A percentile compares a stretch with the other conserved stretches of the same genome.
phyloP scores from a whole-genome alignment of 2,113 vertebrate genomes.

The Struthidea cinerea region DNA sequence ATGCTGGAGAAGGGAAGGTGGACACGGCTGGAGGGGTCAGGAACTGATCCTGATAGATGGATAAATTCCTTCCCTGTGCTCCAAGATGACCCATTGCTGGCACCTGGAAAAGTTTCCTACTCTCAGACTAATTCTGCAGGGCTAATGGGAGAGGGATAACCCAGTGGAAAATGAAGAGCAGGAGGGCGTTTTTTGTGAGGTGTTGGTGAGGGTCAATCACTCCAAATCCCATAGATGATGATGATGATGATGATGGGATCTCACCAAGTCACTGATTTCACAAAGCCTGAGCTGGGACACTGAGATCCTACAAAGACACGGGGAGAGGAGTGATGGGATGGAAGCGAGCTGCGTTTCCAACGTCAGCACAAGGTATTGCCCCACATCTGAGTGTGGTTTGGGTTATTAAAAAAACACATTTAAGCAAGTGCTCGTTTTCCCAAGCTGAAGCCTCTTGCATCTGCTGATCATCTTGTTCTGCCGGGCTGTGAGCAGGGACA shows the following conservation, averaged over 20 bases:
- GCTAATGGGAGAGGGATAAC: not conserved
- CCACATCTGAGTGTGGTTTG: too few species aligned
- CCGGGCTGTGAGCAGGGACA: not conserved
- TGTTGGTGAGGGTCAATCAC: not conserved
- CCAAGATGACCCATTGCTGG: not conserved
- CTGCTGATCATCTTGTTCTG: not conserved
- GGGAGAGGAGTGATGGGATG: not conserved
- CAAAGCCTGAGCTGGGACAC: not conserved
- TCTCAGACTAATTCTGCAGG: not conserved
- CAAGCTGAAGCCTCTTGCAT: not conserved
- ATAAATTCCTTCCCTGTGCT: not conserved
- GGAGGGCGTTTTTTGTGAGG: not conserved
- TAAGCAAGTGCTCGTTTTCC: not conserved
- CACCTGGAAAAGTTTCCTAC: not conserved
- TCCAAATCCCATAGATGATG: not conserved
- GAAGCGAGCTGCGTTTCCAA: fast-evolving
- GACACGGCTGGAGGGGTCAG: not conserved
- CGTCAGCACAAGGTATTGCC: not conserved
- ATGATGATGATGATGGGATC: not conserved
- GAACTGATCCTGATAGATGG: not conserved
- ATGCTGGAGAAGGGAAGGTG: not conserved
- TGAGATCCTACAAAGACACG: not conserved
- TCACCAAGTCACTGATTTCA: not conserved
- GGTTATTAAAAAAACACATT: not conserved
- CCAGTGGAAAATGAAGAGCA: not conserved